Evolutionary conservation across 2,888 invertebrate genomes (phyloP), one percentile per base, ranked within the genome.

Genomic region (Sarcophaga caerulescens): DNA sequence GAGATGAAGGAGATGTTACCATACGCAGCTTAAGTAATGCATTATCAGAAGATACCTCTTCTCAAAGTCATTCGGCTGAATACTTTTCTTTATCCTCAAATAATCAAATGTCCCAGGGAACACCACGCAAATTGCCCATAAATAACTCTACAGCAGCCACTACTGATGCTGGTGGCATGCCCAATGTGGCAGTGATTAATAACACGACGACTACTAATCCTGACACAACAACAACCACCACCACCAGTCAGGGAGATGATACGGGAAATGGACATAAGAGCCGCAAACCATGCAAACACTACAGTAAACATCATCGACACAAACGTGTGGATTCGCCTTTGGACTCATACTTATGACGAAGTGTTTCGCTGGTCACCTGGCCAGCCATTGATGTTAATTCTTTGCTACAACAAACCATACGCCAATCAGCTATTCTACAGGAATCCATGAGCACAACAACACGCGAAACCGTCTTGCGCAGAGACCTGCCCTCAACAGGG

Each of bases 321-420:
- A 92, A 92, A 89, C 90, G 89, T 68, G 89, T 85, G 80, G 87
- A 90, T 5, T 90, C 91, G 63, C 90, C 91, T 10, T 81, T 91
- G 76, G 90, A 92, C 79, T 89, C 90, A 76, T 91, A 92, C 85
- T 93, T 93, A 93, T 93, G 93, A 93, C 93, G 93, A 92, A 93
- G 93, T 90, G 93, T 93, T 88, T 93, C 93, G 93, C 93, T 93
- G 93, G 93, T 93, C 92, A 91, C 93, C 87, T 93, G 93, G 93
- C 93, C 93, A 92, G 93, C 93, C 86, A 93, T 93, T 88, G 93
- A 93, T 90, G 91, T 93, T 10, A 93, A 93, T 81, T 91, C 92
- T 62, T 87, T 93, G 87, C 90, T 93, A 85, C 93, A 93, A 88
- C 93, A 93, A 88, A 93, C 93, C 66, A 93, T 93, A 83, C 90